Conservation (phyloP, 2,113 vertebrate genomes). For the Daubentonia madagascariensis region DNA sequence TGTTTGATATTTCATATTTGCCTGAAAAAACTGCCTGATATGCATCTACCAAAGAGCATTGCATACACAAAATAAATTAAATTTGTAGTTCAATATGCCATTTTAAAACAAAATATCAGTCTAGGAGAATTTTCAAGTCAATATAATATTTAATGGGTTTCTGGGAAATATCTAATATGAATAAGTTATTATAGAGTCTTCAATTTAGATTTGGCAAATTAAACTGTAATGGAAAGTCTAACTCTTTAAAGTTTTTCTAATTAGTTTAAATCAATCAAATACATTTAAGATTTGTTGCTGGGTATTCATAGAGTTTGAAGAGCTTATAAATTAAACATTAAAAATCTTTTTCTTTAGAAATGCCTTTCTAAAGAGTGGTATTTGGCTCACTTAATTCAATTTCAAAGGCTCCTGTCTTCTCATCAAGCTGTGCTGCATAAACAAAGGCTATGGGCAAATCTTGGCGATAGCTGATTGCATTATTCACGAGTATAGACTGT, state of each 20-base stretch:
- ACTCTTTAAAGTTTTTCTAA: neutral
- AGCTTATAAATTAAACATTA: neutral
- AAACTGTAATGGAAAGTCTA: neutral
- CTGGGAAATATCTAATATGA: neutral
- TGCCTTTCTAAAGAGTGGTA: neutral
- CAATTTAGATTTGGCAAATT: neutral
- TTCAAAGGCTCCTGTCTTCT: neutral
- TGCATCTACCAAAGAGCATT: neutral
- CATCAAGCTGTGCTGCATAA: neutral
- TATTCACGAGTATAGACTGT: neutral
- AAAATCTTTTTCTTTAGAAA: neutral
- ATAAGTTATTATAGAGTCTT: neutral
- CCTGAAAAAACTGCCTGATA: neutral
- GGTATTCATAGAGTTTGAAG: neutral
- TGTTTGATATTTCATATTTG: neutral
- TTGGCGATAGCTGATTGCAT: neutral
- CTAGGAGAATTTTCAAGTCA: neutral
- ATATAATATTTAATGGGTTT: neutral
- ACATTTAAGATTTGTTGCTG: constrained; percentile 1
- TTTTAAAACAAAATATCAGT: neutral
- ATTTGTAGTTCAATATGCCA: neutral
- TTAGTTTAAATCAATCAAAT: neutral
- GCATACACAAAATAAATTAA: neutral
- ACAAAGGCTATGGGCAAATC: neutral
- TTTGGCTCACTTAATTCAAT: neutral